These are phyloP conservation scores for Scatophagus argus DNA, from an alignment of 2,113 vertebrate species.

Conservation along the genomic window DNA sequence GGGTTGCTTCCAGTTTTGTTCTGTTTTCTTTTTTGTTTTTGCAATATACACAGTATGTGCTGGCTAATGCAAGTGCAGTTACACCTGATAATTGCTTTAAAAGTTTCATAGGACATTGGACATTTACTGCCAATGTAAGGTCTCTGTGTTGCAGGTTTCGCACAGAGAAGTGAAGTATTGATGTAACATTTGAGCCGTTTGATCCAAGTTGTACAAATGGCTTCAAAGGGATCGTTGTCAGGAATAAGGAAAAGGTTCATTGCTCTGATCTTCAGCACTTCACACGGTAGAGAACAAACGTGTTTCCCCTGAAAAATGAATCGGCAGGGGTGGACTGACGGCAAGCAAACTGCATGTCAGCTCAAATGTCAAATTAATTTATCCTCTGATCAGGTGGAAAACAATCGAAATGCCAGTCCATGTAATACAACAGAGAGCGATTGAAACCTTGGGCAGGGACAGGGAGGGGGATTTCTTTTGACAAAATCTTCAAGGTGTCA, in stretches of 20 bases:
- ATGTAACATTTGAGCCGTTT: conserved; percentile 23
- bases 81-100: neutral
- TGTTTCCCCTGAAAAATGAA: conserved; percentile 67
- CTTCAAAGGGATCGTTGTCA: conserved; percentile 45
- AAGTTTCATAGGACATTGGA: neutral
- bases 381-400: conserved; percentile 76
- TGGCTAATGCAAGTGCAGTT: conserved; percentile 8
- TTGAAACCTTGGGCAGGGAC: conserved; percentile 6
- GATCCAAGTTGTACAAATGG: conserved; percentile 38
- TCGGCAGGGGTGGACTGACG: conserved; percentile 29
- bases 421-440: conserved; percentile 53
- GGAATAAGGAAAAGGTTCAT: conserved; percentile 49
- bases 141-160: neutral
- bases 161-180: neutral
- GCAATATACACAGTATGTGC: neutral
- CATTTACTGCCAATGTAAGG: neutral
- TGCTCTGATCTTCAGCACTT: conserved; percentile 66
- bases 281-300: conserved; percentile 55
- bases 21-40: neutral
- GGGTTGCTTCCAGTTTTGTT: neutral
- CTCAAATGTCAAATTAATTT: conserved; percentile 81
- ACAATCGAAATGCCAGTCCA: conserved; percentile 75
- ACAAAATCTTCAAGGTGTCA: conserved; percentile 7
- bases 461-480: conserved; percentile 1
- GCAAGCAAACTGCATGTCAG: conserved; percentile 70